These are phyloP conservation scores for Toxotes chatareus DNA, from an alignment of 2,113 vertebrate species.

Conservation along the genomic window DNA sequence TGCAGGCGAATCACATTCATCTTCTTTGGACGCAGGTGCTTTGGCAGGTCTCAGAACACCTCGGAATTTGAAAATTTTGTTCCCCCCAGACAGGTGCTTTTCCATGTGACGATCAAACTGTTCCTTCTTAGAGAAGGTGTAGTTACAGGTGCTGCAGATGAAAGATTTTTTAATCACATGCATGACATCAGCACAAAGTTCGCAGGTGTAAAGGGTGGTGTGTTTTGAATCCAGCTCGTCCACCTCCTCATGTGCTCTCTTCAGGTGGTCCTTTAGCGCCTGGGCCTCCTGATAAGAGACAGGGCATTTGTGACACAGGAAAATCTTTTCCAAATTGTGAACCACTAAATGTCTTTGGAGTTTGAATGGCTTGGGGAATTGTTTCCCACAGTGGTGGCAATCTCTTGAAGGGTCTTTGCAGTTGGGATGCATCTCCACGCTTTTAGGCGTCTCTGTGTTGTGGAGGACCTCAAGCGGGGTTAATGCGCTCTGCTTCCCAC, in stretches of 20 bases:
- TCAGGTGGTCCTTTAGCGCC: conserved; percentile 91
- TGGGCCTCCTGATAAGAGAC: conserved; percentile 91
- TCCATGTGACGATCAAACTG: conserved; percentile 99
- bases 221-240: conserved; percentile 92
- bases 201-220: conserved; percentile 94
- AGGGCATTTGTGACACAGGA: conserved; percentile 93
- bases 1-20: conserved; percentile 82
- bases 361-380: conserved; percentile 98
- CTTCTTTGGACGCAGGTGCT: conserved; percentile 74
- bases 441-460: conserved; percentile 84
- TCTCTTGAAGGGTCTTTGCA: conserved; percentile 97
- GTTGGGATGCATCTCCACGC: conserved; percentile 89
- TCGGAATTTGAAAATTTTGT: conserved; percentile 91
- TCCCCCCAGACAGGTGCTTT: conserved; percentile 90
- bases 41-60: conserved; percentile 89
- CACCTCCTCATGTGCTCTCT: conserved; percentile 85
- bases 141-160: conserved; percentile 98
- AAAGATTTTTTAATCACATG: conserved; percentile 97
- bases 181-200: conserved; percentile 97
- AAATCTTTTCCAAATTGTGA: conserved; percentile 96
- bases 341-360: conserved; percentile 97
- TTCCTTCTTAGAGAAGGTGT: conserved; percentile 98
- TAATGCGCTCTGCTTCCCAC: conserved; percentile 73
- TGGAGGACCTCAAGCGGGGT: conserved; percentile 80
- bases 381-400: conserved; percentile 98